phyloP scores from a whole-genome alignment of 1,140 invertebrate species.

The Steinernema khuongi region DNA sequence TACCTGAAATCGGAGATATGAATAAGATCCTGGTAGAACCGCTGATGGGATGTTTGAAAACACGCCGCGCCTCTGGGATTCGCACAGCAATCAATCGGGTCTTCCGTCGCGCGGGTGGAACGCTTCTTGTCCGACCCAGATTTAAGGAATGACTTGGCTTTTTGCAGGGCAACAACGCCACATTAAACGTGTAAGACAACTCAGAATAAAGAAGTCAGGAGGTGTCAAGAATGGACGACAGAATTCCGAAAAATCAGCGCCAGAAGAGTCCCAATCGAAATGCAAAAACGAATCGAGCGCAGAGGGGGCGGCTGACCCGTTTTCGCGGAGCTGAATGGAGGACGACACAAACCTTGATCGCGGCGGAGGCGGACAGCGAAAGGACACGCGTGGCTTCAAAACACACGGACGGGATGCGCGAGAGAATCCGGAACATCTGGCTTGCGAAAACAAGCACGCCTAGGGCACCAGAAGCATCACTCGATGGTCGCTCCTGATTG shows the following conservation, averaged over 20 bases:
- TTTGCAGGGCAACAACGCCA: too few relatives aligned
- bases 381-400: background rate
- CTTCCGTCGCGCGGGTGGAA: too few relatives aligned
- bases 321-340: background rate
- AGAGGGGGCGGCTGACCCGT: background rate
- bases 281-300: background rate
- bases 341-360: slow-evolving; percentile 1
- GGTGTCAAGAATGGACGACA: background rate
- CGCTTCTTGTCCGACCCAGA: too few relatives aligned
- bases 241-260: background rate
- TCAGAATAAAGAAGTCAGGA: too few relatives aligned
- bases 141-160: too few relatives aligned
- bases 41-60: background rate
- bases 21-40: background rate
- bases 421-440: background rate
- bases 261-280: background rate
- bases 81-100: background rate
- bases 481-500: too few relatives aligned
- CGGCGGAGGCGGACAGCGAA: background rate
- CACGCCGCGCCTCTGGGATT: background rate
- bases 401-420: background rate
- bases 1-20: background rate
- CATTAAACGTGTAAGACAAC: too few relatives aligned
- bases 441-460: too few relatives aligned
- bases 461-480: too few relatives aligned